Percentiles rank a stretch among this genome's conserved stretches.
These are phyloP conservation scores for Anthrax anthrax DNA, from an alignment of 2,888 invertebrate genomes.

Conservation along the genomic window DNA sequence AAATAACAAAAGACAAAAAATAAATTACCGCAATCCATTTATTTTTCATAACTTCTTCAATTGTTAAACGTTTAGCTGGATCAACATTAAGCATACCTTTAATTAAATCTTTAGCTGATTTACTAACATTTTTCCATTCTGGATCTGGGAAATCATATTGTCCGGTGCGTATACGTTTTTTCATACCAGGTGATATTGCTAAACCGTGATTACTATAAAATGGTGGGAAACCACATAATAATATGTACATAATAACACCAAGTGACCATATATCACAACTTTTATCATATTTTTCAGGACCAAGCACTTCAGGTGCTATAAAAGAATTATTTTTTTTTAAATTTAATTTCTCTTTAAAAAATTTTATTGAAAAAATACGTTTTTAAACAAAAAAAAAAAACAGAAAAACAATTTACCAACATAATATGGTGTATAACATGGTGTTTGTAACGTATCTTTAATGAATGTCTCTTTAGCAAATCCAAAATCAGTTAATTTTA, in stretches of 20 bases:
- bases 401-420: slow-evolving; percentile 55
- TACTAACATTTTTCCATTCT: slow-evolving; percentile 89
- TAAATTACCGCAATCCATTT: slow-evolving; percentile 64
- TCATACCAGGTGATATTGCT: slow-evolving; percentile 99
- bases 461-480: slow-evolving; percentile 89
- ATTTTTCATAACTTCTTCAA: slow-evolving; percentile 79
- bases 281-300: slow-evolving; percentile 95
- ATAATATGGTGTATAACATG: slow-evolving; percentile 98
- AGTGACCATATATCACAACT: slow-evolving; percentile 99
- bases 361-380: no score
- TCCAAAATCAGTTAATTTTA: slow-evolving; percentile 97
- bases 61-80: slow-evolving; percentile 75
- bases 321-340: background rate
- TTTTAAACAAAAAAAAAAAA: background rate
- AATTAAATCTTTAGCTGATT: slow-evolving; percentile 91
- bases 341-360: background rate
- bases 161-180: slow-evolving; percentile 71
- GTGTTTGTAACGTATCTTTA: slow-evolving; percentile 85
- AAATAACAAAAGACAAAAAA: background rate
- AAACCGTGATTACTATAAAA: slow-evolving; percentile 97
- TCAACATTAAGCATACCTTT: slow-evolving; percentile 89
- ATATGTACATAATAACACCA: slow-evolving; percentile 98
- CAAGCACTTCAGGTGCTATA: slow-evolving; percentile 58
- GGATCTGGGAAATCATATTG: slow-evolving; percentile 96
- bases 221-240: slow-evolving; percentile 97